A percentile compares a stretch with the other conserved stretches of the same genome.
phyloP scores from a whole-genome alignment of 2,888 invertebrate genomes.

The Drosophila falleni region DNA sequence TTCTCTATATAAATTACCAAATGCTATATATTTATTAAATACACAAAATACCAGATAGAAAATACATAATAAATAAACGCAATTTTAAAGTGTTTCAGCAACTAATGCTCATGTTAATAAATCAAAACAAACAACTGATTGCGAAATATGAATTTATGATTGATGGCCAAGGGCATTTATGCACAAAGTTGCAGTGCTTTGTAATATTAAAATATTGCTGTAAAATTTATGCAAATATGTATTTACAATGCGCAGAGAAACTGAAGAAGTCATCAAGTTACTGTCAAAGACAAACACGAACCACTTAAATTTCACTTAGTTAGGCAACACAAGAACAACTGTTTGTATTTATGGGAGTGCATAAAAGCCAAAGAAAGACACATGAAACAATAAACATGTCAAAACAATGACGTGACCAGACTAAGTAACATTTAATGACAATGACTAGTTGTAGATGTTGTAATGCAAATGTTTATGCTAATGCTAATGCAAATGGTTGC shows the following conservation, averaged over 20 bases:
- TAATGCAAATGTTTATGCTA: constrained; percentile 14
- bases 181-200: not conserved
- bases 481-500: constrained; percentile 2
- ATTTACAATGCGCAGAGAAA: not conserved
- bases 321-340: constrained; percentile 25
- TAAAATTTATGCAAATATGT: not conserved
- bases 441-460: not conserved
- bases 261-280: constrained; percentile 17
- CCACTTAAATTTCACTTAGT: constrained; percentile 66
- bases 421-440: not conserved
- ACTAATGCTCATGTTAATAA: not conserved
- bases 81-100: not conserved
- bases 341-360: constrained; percentile 1
- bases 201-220: not conserved
- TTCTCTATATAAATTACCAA: too few relatives aligned
- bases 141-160: not conserved
- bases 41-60: too few relatives aligned
- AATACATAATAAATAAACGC: too few relatives aligned
- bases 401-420: constrained; percentile 33
- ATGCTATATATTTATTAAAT: too few relatives aligned
- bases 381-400: constrained; percentile 24
- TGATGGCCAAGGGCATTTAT: not conserved
- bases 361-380: constrained; percentile 17
- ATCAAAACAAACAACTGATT: constrained; percentile 2
- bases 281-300: constrained; percentile 29